phyloP scores from a whole-genome alignment of 2,113 vertebrate species.

The Podocnemis expansa region DNA sequence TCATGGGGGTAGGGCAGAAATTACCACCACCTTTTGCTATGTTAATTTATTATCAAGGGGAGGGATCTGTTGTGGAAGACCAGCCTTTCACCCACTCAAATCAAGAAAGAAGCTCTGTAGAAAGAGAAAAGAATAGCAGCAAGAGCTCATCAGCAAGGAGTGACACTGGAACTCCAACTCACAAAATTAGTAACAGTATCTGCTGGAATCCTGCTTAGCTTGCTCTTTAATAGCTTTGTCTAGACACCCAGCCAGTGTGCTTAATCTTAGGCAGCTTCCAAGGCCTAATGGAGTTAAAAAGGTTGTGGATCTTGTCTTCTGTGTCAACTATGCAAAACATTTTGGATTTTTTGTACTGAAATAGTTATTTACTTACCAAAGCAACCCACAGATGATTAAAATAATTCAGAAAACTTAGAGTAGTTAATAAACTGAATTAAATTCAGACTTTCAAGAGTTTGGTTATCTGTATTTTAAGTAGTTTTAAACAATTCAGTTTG shows the following conservation, averaged over 20 bases:
- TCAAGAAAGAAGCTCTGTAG: rapidly evolving
- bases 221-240: background rate
- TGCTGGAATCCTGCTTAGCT: background rate
- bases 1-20: no score
- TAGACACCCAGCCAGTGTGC: background rate
- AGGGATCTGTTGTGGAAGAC: rapidly evolving
- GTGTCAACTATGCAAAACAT: background rate
- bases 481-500: background rate
- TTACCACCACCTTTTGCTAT: background rate
- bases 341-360: background rate
- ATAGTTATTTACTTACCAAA: background rate
- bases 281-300: background rate
- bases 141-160: background rate
- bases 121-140: background rate
- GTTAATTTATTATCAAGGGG: background rate
- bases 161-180: background rate
- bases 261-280: background rate
- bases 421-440: background rate
- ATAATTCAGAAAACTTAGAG: background rate
- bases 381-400: background rate
- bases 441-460: background rate
- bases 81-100: background rate
- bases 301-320: background rate
- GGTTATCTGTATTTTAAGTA: background rate
- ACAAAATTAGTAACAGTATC: background rate